These are phyloP conservation scores for Patiria pectinifera DNA, from an alignment of 53 echinoderm and acorn worm genomes.

Conservation along the genomic window DNA sequence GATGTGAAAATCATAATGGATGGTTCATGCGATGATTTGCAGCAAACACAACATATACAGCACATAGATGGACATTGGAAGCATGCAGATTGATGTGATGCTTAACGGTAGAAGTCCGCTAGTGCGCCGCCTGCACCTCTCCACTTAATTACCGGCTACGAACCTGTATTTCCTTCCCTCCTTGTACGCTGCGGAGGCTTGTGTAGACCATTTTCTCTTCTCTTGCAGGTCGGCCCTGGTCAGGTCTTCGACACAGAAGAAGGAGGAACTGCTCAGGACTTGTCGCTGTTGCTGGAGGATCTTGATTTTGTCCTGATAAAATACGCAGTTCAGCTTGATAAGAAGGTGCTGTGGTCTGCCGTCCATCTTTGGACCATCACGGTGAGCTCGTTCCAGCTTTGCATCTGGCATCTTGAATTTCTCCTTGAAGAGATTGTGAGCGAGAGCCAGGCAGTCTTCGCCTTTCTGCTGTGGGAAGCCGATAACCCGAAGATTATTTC, in stretches of 20 bases:
- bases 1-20: no score
- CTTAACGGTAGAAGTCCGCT: not conserved
- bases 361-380: conserved; percentile 11
- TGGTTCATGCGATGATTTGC: no score
- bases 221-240: not conserved
- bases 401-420: not conserved
- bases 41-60: not conserved
- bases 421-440: not conserved
- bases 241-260: conserved; percentile 14
- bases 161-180: conserved; percentile 3
- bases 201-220: conserved; percentile 24
- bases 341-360: conserved; percentile 29
- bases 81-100: not conserved
- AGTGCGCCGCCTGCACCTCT: not conserved
- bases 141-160: conserved; percentile 19
- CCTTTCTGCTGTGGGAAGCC: conserved; percentile 11
- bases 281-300: conserved; percentile 26
- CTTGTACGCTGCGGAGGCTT: conserved; percentile 6
- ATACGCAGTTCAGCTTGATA: conserved; percentile 14
- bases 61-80: not conserved
- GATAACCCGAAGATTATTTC: conserved; percentile 18
- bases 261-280: not conserved
- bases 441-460: conserved; percentile 19
- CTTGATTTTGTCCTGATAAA: conserved; percentile 25
- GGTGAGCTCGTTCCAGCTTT: conserved; percentile 35